Evolutionary conservation across 2,797 vertebrate species (phyloP).

Genomic region (Sandelia bainsii): DNA sequence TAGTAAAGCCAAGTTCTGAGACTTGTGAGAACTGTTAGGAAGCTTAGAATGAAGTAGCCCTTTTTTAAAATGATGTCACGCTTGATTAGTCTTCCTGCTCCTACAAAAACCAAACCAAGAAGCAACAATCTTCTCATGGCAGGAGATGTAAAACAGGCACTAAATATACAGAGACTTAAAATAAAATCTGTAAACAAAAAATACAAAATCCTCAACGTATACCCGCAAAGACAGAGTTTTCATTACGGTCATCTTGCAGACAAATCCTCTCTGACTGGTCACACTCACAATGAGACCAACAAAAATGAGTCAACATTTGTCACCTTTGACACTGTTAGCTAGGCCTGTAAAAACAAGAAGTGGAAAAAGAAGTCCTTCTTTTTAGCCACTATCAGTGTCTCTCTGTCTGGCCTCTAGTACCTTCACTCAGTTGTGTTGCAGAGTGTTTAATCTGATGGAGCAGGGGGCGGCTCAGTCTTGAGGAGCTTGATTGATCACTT

Average conservation of each 20-base stretch:
- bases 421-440: neutral
- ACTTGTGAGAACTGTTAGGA: neutral
- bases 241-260: neutral
- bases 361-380: constrained; percentile 51
- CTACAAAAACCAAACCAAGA: neutral
- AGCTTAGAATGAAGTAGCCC: neutral
- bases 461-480: constrained; percentile 66
- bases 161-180: neutral
- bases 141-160: neutral
- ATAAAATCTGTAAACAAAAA: neutral
- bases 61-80: constrained; percentile 1
- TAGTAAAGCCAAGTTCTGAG: neutral
- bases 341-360: constrained; percentile 45
- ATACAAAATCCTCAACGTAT: neutral
- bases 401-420: neutral
- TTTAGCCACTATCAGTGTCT: constrained; percentile 15
- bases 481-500: constrained; percentile 85
- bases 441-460: constrained; percentile 1
- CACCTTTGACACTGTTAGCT: constrained; percentile 16
- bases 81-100: neutral
- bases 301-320: constrained; percentile 6
- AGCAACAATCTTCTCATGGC: neutral
- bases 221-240: neutral
- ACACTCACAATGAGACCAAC: neutral
- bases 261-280: neutral